Evolutionary conservation across 2,888 invertebrate species (phyloP).

Genomic region (Cistogaster globosa): DNA sequence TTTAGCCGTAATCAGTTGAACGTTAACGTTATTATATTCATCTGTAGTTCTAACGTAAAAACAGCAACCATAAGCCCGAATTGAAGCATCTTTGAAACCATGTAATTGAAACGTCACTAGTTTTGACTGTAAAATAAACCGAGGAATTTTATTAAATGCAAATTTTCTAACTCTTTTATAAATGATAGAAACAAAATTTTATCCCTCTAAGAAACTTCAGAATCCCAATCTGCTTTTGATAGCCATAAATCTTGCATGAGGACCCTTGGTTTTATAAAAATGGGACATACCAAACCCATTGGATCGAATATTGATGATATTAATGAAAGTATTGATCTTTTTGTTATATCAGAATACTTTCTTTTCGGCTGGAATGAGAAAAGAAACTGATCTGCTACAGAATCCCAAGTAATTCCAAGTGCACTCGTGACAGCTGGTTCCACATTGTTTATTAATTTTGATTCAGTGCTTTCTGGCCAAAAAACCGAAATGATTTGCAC

Average conservation of each 20-base stretch:
- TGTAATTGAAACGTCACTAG: constrained; percentile 11
- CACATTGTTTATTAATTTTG: neutral
- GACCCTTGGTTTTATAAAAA: constrained; percentile 46
- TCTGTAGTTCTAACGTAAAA: constrained; percentile 8
- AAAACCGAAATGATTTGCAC: constrained; percentile 15
- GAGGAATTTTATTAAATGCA: constrained; percentile 19
- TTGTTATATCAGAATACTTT: constrained; percentile 34
- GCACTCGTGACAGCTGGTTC: constrained; percentile 19
- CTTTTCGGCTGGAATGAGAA: constrained; percentile 48
- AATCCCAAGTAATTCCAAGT: constrained; percentile 43
- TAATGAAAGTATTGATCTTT: constrained; percentile 30
- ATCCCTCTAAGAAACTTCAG: constrained; percentile 11
- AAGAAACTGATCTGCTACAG: constrained; percentile 42
- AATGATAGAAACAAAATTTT: neutral
- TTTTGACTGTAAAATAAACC: constrained; percentile 24
- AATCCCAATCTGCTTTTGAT: constrained; percentile 30
- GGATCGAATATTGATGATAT: constrained; percentile 48
- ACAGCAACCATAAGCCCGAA: constrained; percentile 31
- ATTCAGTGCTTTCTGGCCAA: no score
- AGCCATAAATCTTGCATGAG: constrained; percentile 56
- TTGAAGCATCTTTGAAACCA: constrained; percentile 19
- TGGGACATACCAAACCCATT: constrained; percentile 11
- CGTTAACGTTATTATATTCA: neutral
- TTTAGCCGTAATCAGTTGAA: constrained; percentile 5
- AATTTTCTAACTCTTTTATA: constrained; percentile 27